Evolutionary conservation across 1,140 invertebrate species (phyloP).

Genomic region (Magallana gigas): DNA sequence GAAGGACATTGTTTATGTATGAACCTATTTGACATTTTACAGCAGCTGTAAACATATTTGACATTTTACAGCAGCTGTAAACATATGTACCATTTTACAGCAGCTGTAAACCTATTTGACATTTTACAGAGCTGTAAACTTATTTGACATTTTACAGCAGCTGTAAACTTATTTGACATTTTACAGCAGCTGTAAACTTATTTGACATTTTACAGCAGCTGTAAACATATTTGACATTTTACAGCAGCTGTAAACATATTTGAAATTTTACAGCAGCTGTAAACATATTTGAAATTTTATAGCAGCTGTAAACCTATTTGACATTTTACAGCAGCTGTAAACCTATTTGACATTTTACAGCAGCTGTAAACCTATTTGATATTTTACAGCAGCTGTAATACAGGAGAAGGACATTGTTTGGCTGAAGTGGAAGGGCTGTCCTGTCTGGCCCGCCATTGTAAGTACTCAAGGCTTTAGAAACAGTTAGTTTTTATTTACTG

Average conservation of each 20-base stretch:
- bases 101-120: not conserved
- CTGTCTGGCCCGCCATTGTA: slow-evolving; percentile 15
- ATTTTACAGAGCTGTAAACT: too few relatives aligned
- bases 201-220: not conserved
- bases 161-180: not conserved
- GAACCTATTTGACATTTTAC: too few relatives aligned
- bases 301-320: not conserved
- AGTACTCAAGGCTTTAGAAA: not conserved
- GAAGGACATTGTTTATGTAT: not conserved
- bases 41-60: too few relatives aligned
- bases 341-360: not conserved
- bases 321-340: not conserved
- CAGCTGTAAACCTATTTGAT: not conserved
- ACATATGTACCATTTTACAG: not conserved
- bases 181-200: not conserved
- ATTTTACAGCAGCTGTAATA: not conserved
- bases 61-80: not conserved
- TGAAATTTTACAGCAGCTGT: not conserved
- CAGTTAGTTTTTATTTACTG: too few relatives aligned
- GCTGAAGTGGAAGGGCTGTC: not conserved
- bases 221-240: not conserved
- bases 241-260: not conserved
- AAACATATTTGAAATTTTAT: not conserved
- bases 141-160: not conserved
- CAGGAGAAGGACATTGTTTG: not conserved